A percentile compares a stretch with the other conserved stretches of the same genome.
Evolutionary conservation across 2,113 vertebrate species (phyloP).

Genomic region (Pteropus alecto): DNA sequence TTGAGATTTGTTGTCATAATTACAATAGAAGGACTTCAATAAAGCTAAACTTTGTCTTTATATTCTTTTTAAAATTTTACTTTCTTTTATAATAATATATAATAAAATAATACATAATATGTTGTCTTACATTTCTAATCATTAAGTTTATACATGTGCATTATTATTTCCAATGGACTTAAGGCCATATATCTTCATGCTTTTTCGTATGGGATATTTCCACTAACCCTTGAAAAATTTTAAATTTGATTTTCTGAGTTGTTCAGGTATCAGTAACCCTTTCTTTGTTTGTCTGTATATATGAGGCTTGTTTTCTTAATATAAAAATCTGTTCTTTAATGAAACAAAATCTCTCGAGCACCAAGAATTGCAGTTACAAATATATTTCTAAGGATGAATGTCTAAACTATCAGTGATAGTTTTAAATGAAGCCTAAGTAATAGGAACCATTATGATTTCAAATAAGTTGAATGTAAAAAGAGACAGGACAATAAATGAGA

Average conservation of each 20-base stretch:
- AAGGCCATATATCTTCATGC: background rate
- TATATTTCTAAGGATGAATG: slow-evolving; percentile 32
- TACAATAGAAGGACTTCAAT: background rate
- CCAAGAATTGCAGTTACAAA: slow-evolving; percentile 2
- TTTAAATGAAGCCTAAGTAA: slow-evolving; percentile 68
- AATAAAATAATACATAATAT: background rate
- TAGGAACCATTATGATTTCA: slow-evolving; percentile 67
- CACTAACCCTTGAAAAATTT: background rate
- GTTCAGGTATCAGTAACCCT: background rate
- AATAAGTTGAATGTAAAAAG: slow-evolving; percentile 51
- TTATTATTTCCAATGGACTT: background rate
- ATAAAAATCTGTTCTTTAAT: slow-evolving; percentile 21
- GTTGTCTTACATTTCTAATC: background rate
- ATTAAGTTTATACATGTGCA: background rate
- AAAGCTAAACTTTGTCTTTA: background rate
- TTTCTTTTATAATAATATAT: background rate
- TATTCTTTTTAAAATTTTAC: background rate
- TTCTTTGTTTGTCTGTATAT: background rate
- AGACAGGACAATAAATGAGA: slow-evolving; percentile 52
- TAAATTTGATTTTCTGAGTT: background rate
- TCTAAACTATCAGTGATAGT: slow-evolving; percentile 51
- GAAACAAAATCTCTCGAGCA: background rate
- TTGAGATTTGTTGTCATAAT: background rate
- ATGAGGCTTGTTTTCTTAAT: background rate
- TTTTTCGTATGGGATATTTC: background rate